Evolutionary conservation across 1,140 invertebrate genomes (phyloP), one percentile per base, ranked within the genome.

Genomic region (Caerostris extrusa): DNA sequence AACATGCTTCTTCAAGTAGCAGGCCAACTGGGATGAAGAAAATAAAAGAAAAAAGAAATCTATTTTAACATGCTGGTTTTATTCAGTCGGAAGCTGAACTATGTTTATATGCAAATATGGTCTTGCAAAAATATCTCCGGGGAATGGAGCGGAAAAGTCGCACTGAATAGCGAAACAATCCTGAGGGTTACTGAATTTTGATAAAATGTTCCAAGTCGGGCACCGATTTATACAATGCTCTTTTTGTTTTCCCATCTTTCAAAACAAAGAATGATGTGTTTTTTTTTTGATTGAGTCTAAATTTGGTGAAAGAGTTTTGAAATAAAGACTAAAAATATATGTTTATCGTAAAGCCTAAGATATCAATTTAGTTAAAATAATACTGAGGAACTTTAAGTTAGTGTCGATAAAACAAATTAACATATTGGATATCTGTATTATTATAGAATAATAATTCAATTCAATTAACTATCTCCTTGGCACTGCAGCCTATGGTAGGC

Each of bases 61-160:
- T 7, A 58, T 83, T 83, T 83, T 83, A 83, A 55, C 81, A 83
- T 83, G 17, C 53, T 7, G 17, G 56, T 57, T 83, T 57, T 83
- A 83, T 83, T n/a, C 81, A 57, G 53, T 83, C 53, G 56, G 81
- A 83, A 53, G 81, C 81, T 57, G 56, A 57, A 83, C 53, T 83
- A 83, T 57, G 81, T 83, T 83, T 83, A 83, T 57, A 83, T 83
- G 81, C 81, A 83, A 83, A 83, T 83, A 57, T 57, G 17, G 69
- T 7, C 12, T 34, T 19, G 34, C 69, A 8, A 8, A 77, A 77
- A 77, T 77, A 77, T 77, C 69, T 77, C 69, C 3, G 5, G 19
- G 69, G 69, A 77, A 77, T 77, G 19, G 34, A 53, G 19, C 1
- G 19, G 8, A 50, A 34, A 77, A 77, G 69, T 77, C 69, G 50